Base-by-base conservation (phyloP, 2,113 vertebrate species). In the Ictalurus punctatus region DNA sequence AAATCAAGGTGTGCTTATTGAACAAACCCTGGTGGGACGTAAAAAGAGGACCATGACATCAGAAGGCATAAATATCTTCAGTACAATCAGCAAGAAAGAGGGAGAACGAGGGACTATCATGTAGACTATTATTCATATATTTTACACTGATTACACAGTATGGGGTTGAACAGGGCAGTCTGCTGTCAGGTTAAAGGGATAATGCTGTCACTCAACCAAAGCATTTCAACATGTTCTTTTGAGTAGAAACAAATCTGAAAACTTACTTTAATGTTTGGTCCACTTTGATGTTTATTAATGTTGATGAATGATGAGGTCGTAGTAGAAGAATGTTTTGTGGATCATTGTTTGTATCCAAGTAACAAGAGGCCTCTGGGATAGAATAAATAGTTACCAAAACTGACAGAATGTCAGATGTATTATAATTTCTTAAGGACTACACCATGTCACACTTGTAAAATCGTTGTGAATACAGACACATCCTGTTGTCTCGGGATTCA, bases 191-290 rank as follows among this genome's bases (percentile, higher is more conserved):
- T 69, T 37, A 44, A 56, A 89, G 48, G 48, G 13, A 85, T 56
- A 9, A 44, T 40, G 34, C 61, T 71, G 83, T 81, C 84, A 85
- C 30, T 89, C 88, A 89, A 56, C 14, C 17, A 44, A 89, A 85
- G 27, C 83, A 86, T 56, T 89, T 59, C 88, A 89, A 59, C 61
- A 71, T 89, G 84, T 85, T 89, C 40, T 27, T 34, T 30, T 78
- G 40, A 52, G 82, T 37, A 25, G 17, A 79, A 30, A 14, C 44
- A 67, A 69, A 19, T 79, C 83, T 69, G 74, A 58, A 54, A 78
- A 67, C 59, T 54, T 30, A 56, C 52, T 44, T 17, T 69, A 65
- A 56, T 59, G 61, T 58, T 79, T 78, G 69, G 17, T 48, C 40
- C 34, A 34, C 27, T 65, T 40, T 88, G 83, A 88, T 37, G 44